Base-by-base conservation (phyloP, 1,140 invertebrate genomes). In the Zaprionus ghesquierei region DNA sequence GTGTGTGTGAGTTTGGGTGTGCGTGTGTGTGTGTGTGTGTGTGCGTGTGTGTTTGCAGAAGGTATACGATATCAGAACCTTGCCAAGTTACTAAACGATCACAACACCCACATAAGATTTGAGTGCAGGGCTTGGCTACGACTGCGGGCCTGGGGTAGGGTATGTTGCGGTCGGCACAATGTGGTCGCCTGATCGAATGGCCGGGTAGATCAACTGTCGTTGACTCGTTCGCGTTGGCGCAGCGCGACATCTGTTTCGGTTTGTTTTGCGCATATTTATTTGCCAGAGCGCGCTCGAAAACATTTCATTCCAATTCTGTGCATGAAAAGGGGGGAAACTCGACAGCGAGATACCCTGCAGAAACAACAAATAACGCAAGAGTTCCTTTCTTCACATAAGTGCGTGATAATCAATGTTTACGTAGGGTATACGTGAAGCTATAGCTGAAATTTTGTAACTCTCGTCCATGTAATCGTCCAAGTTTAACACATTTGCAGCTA, bases 191-290 rank as follows among this genome's bases (percentile, higher is more conserved):
- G 41, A 46, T 46, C 18, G 18, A 1, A 5, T 46, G 9, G 18
- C 41, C 18, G 18, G 41, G 41, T 46, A 18, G 41, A 46, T 46
- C 49, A 51, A 51, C 20, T 51, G 20, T 51, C 22, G 49, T 23
- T 25, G 23, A 51, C 22, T 51, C 20, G 9, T 20, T 20, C n/a
- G n/a, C n/a, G n/a, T 15, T 15, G 49, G 18, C 4, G 8, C 3
- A 29, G 44, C 27, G 18, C 5, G 25, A 44, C 38, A 50, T 62
- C 29, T 49, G 49, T 35, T 62, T 51, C 15, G 60, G 9, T 54
- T 64, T 64, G 23, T 38, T 64, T 64, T 54, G 49, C 61, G 33
- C 61, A 38, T 64, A 62, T 46, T 62, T 62, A 62, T 62, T 51
- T 62, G 60, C 59, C 5, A 29, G n/a, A n/a, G 35, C 31, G 56